Evolutionary conservation across 2,113 vertebrate species (phyloP).

Genomic region (Paratilapia polleni): DNA sequence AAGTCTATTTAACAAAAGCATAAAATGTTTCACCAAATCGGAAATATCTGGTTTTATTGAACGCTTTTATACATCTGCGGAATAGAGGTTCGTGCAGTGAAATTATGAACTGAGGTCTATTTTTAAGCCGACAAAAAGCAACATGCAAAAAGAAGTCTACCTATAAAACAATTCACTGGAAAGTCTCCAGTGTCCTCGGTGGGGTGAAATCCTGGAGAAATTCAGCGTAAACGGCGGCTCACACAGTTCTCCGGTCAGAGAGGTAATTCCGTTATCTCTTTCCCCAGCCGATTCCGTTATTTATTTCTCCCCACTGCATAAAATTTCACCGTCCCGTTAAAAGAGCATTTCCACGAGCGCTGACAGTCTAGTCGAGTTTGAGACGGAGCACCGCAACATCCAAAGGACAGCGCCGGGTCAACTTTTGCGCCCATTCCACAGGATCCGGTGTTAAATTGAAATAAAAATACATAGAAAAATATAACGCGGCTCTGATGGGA

Average conservation of each 20-base stretch:
- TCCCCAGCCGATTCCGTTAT: conserved; percentile 36
- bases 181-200: conserved; percentile 42
- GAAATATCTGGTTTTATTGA: neutral
- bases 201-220: conserved; percentile 11
- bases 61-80: conserved; percentile 10
- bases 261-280: conserved; percentile 70
- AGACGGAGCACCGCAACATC: conserved; percentile 65
- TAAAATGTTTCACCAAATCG: neutral
- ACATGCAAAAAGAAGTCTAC: conserved; percentile 65
- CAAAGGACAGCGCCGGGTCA: conserved; percentile 82
- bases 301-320: conserved; percentile 29
- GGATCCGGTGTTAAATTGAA: conserved; percentile 39
- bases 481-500: neutral
- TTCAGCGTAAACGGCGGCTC: conserved; percentile 15
- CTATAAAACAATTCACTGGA: conserved; percentile 51
- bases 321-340: conserved; percentile 40
- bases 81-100: conserved; percentile 33
- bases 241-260: conserved; percentile 57
- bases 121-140: conserved; percentile 26
- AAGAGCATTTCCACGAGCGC: conserved; percentile 47
- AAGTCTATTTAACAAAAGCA: conserved; percentile 2
- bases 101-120: conserved; percentile 3
- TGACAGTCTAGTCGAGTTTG: conserved; percentile 22
- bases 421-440: conserved; percentile 76
- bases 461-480: neutral